Conservation (phyloP, 1,140 invertebrate species). For the Euwallacea similis region DNA sequence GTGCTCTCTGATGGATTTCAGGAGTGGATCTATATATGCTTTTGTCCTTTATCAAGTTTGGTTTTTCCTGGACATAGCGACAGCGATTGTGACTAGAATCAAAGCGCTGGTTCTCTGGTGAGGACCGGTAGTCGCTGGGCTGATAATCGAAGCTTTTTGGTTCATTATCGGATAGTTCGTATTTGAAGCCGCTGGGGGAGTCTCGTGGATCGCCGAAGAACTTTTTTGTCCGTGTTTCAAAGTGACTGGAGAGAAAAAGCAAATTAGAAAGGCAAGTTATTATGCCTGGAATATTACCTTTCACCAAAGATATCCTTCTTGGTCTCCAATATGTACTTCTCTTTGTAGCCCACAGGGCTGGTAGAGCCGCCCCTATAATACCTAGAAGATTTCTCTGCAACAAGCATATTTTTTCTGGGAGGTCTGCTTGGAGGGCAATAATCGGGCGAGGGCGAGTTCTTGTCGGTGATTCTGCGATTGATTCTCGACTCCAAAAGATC, state of each 20-base stretch:
- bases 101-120: constrained; percentile 60
- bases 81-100: constrained; percentile 57
- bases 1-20: constrained; percentile 56
- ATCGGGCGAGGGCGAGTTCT: constrained; percentile 58
- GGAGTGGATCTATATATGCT: constrained; percentile 62
- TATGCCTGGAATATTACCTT: constrained; percentile 16
- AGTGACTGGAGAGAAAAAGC: constrained; percentile 50
- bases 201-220: constrained; percentile 53
- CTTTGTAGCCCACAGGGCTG: constrained; percentile 55
- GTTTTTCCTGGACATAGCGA: constrained; percentile 52
- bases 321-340: constrained; percentile 59
- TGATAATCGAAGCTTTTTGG: constrained; percentile 67
- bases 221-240: constrained; percentile 57
- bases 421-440: constrained; percentile 52
- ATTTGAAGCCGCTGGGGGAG: neutral
- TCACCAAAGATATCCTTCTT: constrained; percentile 52
- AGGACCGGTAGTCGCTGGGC: constrained; percentile 60
- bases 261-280: neutral
- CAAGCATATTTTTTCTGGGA: constrained; percentile 57
- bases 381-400: constrained; percentile 57
- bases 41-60: constrained; percentile 54
- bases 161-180: constrained; percentile 59
- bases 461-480: constrained; percentile 60
- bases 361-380: constrained; percentile 56
- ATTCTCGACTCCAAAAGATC: constrained; percentile 74